These are phyloP conservation scores for Zophobas morio DNA, from an alignment of 1,140 invertebrate genomes.

Conservation along the genomic window DNA sequence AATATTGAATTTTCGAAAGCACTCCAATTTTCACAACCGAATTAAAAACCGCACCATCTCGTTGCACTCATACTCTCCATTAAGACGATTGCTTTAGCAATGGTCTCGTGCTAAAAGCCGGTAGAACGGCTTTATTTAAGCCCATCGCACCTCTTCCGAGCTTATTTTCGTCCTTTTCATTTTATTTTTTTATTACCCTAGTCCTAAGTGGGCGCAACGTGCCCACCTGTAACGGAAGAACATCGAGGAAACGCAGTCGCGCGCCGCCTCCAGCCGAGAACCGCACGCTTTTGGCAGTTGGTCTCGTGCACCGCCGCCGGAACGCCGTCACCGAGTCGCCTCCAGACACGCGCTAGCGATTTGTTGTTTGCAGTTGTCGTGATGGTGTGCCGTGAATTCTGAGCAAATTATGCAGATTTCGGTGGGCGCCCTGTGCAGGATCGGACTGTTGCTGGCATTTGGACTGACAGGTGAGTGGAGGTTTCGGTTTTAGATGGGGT, in stretches of 20 bases:
- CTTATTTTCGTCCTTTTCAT: slow-evolving; percentile 15
- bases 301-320: slow-evolving; percentile 25
- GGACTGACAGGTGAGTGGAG: slow-evolving; percentile 16
- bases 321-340: slow-evolving; percentile 21
- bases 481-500: neutral
- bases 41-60: slow-evolving; percentile 33
- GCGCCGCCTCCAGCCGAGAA: slow-evolving; percentile 13
- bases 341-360: slow-evolving; percentile 6
- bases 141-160: slow-evolving; percentile 9
- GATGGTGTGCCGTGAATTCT: slow-evolving; percentile 36
- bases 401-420: slow-evolving; percentile 23
- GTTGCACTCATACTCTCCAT: slow-evolving; percentile 21
- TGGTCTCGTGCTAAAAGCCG: slow-evolving; percentile 15
- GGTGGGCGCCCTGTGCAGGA: neutral
- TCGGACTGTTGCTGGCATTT: slow-evolving; percentile 22
- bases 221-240: slow-evolving; percentile 18
- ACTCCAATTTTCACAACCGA: slow-evolving; percentile 30
- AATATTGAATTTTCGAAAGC: slow-evolving; percentile 37
- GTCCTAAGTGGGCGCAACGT: slow-evolving; percentile 23
- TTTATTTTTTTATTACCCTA: neutral
- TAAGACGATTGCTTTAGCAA: slow-evolving; percentile 33
- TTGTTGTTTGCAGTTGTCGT: slow-evolving; percentile 5
- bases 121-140: slow-evolving; percentile 24
- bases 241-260: slow-evolving; percentile 3
- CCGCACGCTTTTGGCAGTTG: slow-evolving; percentile 1